These are phyloP conservation scores for Chrysemys picta DNA, from an alignment of 2,113 vertebrate species.

Conservation along the genomic window DNA sequence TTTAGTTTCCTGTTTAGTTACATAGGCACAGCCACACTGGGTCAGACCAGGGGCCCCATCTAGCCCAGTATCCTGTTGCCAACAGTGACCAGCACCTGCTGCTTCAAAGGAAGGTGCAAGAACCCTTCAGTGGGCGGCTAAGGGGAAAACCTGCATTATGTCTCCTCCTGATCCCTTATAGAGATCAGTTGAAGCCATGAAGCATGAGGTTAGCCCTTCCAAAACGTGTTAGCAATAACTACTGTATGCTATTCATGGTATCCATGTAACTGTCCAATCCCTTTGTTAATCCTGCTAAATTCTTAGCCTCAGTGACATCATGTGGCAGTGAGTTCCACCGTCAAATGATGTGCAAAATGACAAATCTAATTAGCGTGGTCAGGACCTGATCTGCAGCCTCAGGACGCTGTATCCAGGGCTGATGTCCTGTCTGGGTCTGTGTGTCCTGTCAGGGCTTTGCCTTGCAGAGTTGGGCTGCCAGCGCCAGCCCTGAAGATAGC, in stretches of 20 bases:
- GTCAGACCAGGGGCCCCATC: neutral
- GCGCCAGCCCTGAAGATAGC: neutral
- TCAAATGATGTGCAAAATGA: neutral
- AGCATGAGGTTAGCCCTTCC: neutral
- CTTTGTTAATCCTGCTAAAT: neutral
- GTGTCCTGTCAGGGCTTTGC: neutral
- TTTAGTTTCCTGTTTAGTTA: neutral
- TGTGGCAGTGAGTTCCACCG: neutral
- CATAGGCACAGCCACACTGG: neutral
- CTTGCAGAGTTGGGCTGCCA: neutral
- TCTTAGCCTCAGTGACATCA: neutral
- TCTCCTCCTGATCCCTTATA: neutral
- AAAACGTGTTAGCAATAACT: neutral
- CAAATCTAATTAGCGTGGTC: neutral
- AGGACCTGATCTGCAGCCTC: neutral
- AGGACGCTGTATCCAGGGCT: neutral
- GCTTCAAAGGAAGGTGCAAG: neutral
- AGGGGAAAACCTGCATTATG: neutral
- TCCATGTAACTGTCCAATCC: neutral
- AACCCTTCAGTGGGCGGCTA: neutral
- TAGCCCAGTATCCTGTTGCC: neutral
- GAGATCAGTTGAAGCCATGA: neutral
- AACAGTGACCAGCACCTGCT: neutral
- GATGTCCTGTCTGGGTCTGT: neutral
- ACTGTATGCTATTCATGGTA: neutral